These are phyloP conservation scores for Cremastinae sp. DNA, from an alignment of 2,888 invertebrate genomes.

Conservation along the genomic window DNA sequence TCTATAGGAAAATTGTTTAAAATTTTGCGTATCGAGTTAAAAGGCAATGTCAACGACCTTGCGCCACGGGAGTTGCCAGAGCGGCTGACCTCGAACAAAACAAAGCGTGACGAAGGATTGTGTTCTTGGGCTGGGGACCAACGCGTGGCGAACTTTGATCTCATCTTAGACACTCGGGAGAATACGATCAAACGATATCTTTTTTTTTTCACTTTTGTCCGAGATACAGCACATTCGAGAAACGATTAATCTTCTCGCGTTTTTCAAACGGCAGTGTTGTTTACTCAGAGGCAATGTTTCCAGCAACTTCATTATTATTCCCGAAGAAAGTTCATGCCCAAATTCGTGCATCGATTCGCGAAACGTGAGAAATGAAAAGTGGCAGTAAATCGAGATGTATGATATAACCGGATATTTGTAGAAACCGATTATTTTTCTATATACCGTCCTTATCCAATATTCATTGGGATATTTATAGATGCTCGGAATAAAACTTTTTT, in stretches of 20 bases:
- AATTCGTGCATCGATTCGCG: conserved; percentile 11
- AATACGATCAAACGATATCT: conserved; percentile 25
- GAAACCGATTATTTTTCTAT: neutral
- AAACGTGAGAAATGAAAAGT: conserved; percentile 29
- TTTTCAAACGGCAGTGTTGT: neutral
- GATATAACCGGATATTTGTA: conserved; percentile 28
- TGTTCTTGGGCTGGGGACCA: conserved; percentile 51
- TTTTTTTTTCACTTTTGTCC: conserved; percentile 26
- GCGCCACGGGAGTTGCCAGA: conserved; percentile 39
- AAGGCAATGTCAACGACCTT: conserved; percentile 62
- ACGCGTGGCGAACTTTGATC: conserved; percentile 61
- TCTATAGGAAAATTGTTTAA: conserved; percentile 22
- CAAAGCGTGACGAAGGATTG: conserved; percentile 60
- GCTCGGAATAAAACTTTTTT: conserved; percentile 3
- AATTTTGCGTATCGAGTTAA: conserved; percentile 48
- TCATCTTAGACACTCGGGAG: conserved; percentile 23
- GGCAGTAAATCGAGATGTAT: conserved; percentile 21
- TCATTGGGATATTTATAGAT: neutral
- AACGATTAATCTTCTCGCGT: conserved; percentile 38
- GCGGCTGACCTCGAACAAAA: conserved; percentile 55
- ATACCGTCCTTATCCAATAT: neutral
- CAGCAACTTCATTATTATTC: neutral
- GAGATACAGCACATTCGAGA: conserved; percentile 23
- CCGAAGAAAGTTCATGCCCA: conserved; percentile 20
- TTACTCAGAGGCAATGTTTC: conserved; percentile 7